These are phyloP conservation scores for Notechis scutatus DNA, from an alignment of 2,113 vertebrate species.

Conservation along the genomic window DNA sequence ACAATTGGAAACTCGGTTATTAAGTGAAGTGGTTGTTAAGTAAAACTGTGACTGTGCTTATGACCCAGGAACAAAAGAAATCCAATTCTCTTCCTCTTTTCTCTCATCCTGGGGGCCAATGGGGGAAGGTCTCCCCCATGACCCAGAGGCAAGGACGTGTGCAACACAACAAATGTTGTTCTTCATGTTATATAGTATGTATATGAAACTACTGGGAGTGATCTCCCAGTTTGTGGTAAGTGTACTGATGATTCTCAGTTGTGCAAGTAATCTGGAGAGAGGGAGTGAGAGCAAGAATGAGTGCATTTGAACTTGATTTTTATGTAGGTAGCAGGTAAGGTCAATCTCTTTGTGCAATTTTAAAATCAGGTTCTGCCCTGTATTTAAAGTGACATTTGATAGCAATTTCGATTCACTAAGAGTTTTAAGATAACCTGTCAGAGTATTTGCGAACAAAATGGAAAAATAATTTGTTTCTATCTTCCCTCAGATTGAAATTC, in stretches of 20 bases:
- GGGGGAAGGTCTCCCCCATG: background rate
- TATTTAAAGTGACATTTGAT: background rate
- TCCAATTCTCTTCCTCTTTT: background rate
- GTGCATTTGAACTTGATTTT: background rate
- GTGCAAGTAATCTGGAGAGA: background rate
- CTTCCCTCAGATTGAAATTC: constrained; percentile 68
- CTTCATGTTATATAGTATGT: background rate
- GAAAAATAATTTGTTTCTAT: background rate
- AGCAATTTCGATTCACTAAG: background rate
- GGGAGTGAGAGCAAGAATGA: background rate
- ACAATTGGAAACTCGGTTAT: background rate
- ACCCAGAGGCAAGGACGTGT: background rate
- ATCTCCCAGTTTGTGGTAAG: background rate
- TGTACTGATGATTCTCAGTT: background rate
- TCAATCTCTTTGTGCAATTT: background rate
- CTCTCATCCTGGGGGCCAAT: background rate
- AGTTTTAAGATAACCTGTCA: background rate
- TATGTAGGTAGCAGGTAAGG: background rate
- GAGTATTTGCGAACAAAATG: background rate
- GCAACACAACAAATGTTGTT: background rate
- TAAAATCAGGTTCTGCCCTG: background rate
- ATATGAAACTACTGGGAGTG: background rate
- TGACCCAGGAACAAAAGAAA: background rate
- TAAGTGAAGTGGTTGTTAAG: background rate
- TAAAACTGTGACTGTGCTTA: background rate